Base-by-base conservation (phyloP, 2,113 vertebrate species). In the Crotalus tigris region DNA sequence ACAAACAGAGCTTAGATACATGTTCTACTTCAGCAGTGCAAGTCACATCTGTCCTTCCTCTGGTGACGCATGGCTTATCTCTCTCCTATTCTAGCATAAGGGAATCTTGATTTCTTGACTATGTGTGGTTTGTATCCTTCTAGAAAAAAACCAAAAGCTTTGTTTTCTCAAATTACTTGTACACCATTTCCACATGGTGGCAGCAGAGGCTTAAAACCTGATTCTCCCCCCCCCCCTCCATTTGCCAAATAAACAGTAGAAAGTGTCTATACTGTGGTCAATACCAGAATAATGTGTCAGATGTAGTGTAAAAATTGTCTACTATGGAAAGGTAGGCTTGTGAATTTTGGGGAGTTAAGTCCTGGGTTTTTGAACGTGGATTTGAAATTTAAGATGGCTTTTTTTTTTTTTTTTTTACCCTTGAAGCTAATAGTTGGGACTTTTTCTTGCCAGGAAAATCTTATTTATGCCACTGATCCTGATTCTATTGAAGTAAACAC, bases 401-500 rank as follows among this genome's bases (percentile, higher is more conserved):
- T 58, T 29, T 64, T 29, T 1, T 11, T 11, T 33, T 33, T 33
- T 21, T 59, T 58, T 46, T 87, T 61, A 3, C 44, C 93, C 91
- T 87, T 90, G 3, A 53, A 2, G 44, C 57, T 19, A 0, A 0
- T 90, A 89, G 49, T 58, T 93, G 85, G 87, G 33, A 91, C 0
- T 87, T 85, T n/a, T 58, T 94, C 92, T 96, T 92, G 94, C 94
- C 94, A 99, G 99, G 99, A 99, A 97, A 98, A 99, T 95, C 98
- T 99, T 85, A 99, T 99, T 97, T 99, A 98, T 90, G 96, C 96
- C 92, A 98, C 98, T 93, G 98, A 99, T 95, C 98, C 99, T 59
- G 99, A 99, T 94, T 98, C 98, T 7, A 97, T 99, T 90, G 99
- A 99, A 98, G 98, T 99, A 95, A 99, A 97, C 98, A 99, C 99